Evolutionary conservation across 2,888 invertebrate species (phyloP).

Genomic region (Sclerodermus sp.): DNA sequence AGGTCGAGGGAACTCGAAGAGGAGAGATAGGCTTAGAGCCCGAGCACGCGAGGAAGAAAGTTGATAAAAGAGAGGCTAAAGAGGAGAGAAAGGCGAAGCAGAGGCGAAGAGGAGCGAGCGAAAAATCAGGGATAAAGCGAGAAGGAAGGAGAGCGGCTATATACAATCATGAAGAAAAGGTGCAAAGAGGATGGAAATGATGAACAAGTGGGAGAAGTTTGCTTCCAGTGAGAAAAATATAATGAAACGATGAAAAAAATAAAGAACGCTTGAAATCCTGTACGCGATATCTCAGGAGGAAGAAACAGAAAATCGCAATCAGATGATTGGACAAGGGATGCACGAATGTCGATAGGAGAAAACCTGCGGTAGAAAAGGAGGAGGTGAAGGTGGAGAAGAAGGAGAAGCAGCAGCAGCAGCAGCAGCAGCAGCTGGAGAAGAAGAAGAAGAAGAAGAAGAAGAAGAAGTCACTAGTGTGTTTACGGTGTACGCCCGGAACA

Average conservation of each 20-base stretch:
- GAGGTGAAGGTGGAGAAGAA: conserved; percentile 1
- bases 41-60: conserved; percentile 12
- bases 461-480: conserved; percentile 31
- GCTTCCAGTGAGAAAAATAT: background rate
- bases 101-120: background rate
- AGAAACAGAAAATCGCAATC: no score
- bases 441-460: conserved; percentile 8
- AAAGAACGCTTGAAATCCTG: no score
- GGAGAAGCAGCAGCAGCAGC: background rate
- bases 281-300: no score
- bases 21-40: conserved; percentile 1
- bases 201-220: no score
- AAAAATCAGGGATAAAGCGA: no score
- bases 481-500: conserved; percentile 40
- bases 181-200: no score
- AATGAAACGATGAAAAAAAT: no score
- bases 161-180: no score
- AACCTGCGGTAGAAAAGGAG: conserved; percentile 3
- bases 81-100: conserved; percentile 2
- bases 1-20: background rate
- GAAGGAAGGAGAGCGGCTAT: no score
- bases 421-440: conserved; percentile 3
- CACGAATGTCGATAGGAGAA: conserved; percentile 11
- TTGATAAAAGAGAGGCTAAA: conserved; percentile 18
- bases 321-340: no score